These are phyloP conservation scores for Phalloptychus januarius DNA, from an alignment of 2,797 vertebrate genomes.

Conservation along the genomic window DNA sequence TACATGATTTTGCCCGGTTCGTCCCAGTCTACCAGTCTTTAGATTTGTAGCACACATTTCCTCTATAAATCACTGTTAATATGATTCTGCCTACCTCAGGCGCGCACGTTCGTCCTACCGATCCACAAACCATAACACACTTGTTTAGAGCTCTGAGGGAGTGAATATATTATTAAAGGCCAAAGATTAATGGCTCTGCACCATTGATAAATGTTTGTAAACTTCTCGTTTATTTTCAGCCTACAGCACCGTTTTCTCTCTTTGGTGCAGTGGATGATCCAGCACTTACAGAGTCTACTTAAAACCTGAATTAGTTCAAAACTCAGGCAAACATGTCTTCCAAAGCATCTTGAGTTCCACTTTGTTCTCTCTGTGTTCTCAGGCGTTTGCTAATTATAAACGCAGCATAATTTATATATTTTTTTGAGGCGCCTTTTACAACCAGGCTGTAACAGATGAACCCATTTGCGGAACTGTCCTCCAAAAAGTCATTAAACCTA, in stretches of 20 bases:
- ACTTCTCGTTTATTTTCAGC: neutral
- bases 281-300: neutral
- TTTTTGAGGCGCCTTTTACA: neutral
- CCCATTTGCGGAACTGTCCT: conserved; percentile 15
- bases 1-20: neutral
- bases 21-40: neutral
- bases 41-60: neutral
- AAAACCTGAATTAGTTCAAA: neutral
- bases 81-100: neutral
- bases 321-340: neutral
- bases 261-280: neutral
- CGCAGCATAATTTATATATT: neutral
- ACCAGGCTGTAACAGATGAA: conserved; percentile 11
- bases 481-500: conserved; percentile 9
- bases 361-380: neutral
- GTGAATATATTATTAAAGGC: neutral
- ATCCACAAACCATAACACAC: neutral
- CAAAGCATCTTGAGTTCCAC: neutral
- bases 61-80: neutral
- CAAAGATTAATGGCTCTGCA: neutral
- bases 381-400: neutral
- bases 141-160: neutral
- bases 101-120: neutral
- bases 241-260: neutral
- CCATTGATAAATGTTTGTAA: neutral